Evolutionary conservation across 2,113 vertebrate species (phyloP), one percentile per base, ranked within the genome.

Genomic region (Conger conger): DNA sequence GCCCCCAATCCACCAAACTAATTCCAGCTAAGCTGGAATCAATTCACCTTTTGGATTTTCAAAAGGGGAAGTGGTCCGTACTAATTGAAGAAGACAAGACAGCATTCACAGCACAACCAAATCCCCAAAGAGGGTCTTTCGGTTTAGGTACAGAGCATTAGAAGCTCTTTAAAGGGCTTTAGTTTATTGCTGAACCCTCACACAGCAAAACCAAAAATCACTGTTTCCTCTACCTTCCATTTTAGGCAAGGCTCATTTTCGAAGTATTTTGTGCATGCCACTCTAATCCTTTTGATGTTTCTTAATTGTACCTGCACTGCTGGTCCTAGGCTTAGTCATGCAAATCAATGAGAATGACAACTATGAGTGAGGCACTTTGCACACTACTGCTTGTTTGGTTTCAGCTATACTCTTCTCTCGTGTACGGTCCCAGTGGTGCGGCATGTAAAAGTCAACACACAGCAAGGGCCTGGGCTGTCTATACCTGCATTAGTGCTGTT

Each of bases 371-470:
- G 88, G 76, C 90, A 87, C 90, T 91, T 78, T 87, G 79, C 88
- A 82, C 87, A 87, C 37, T 36, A 30, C 37, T 79, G 80, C 38
- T 83, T 91, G 89, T 94, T 91, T 89, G 83, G 84, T 78, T 87
- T 1, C 0, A 87, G 89, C 82, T 89, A 80, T 89, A 88, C 30
- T 85, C 23, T 88, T 89, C 84, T 86, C 89, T 87, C 30, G 84
- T 90, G 89, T 90, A 89, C 79, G 78, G 68, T 87, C 87, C 86
- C 53, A 87, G 82, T 78, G 83, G 33, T 5, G 83, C 87, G 89
- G 92, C 90, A 92, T 90, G 88, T 86, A 84, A 85, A 80, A 85
- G 87, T 86, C 84, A 83, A 81, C 27, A 53, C 50, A n/a, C 37
- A 82, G 63, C 30, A 87, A 79, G 36, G 83, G 86, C 84, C 79